These are phyloP conservation scores for Eumaeus atala DNA, from an alignment of 1,140 invertebrate species.

Conservation along the genomic window DNA sequence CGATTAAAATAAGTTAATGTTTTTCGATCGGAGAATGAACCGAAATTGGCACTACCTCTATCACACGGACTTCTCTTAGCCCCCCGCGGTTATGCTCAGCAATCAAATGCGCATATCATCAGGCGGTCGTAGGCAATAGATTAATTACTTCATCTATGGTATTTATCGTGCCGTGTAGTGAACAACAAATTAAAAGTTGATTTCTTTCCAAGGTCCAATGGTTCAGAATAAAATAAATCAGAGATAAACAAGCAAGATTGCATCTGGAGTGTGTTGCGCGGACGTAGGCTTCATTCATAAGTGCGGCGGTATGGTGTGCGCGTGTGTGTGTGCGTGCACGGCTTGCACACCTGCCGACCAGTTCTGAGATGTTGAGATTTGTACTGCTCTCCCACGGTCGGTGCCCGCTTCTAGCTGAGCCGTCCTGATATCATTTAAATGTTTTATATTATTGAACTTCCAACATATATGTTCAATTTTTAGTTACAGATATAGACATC, in stretches of 20 bases:
- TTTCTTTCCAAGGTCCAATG: conserved; percentile 54
- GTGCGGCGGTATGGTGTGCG: conserved; percentile 39
- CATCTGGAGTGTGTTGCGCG: conserved; percentile 31
- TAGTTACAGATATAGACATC: too few relatives aligned
- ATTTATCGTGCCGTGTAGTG: conserved; percentile 50
- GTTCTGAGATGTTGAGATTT: conserved; percentile 74
- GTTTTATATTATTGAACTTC: conserved; percentile 27
- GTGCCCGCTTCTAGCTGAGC: conserved; percentile 61
- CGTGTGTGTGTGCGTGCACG: conserved; percentile 30
- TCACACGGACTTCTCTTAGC: too few relatives aligned
- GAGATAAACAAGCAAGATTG: conserved; percentile 65
- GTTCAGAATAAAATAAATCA: conserved; percentile 67
- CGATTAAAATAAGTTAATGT: too few relatives aligned
- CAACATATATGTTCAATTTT: too few relatives aligned
- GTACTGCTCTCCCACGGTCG: conserved; percentile 69
- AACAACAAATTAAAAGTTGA: conserved; percentile 64
- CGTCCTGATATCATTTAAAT: conserved; percentile 65
- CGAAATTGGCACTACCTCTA: too few relatives aligned
- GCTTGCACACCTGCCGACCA: conserved; percentile 69
- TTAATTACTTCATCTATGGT: conserved; percentile 64
- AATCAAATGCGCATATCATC: conserved; percentile 40
- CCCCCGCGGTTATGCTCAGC: conserved; percentile 30
- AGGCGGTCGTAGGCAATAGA: conserved; percentile 50
- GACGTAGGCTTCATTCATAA: conserved; percentile 66
- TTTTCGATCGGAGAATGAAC: too few relatives aligned